Base-by-base conservation (phyloP, 1,140 invertebrate species). In the Drosophila sulfurigaster region DNA sequence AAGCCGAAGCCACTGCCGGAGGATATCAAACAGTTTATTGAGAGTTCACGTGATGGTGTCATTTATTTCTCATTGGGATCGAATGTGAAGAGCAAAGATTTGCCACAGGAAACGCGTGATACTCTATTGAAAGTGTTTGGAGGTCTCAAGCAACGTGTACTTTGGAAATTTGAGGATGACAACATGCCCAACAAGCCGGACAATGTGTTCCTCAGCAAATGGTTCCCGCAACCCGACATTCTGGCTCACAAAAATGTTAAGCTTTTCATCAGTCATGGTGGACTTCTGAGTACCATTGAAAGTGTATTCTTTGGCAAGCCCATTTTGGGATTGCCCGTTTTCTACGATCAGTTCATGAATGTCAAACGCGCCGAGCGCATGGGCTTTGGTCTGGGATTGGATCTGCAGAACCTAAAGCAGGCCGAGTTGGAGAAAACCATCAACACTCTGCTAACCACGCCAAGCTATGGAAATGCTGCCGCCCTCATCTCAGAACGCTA, bases 141-240 rank as follows among this genome's bases (percentile, higher is more conserved):
- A 1, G 87, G 92, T 25, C 76, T 96, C 0, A 95, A 95, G 7
- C 93, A 95, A 57, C 94, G 93, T 16, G 93, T 96, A 2, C 74
- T 96, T 1, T 96, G 95, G 95, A 96, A 96, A 87, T 96, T 94
- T 93, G 95, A 96, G 80, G 93, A 93, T 5, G 94, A 95, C 4
- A 78, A 91, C 5, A 76, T 95, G 25, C 92, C 93, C 0, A 91
- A 91, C 2, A 93, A 94, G 72, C 93, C 95, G 0, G 67, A 91
- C 0, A 97, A 97, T 93, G 92, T 97, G 0, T 93, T 94, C 56
- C 91, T 95, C 1, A 93, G 91, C 52, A 94, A 94, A 59, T 97
- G 96, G 96, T 90, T 96, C 15, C 96, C 96, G 0, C 96, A 97
- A 80, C 94, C 94, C 43, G 95, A 96, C 71, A 93, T 96, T 70